Evolutionary conservation across 1,140 invertebrate species (phyloP), one percentile per base, ranked within the genome.

Genomic region (Sycophila sp.): DNA sequence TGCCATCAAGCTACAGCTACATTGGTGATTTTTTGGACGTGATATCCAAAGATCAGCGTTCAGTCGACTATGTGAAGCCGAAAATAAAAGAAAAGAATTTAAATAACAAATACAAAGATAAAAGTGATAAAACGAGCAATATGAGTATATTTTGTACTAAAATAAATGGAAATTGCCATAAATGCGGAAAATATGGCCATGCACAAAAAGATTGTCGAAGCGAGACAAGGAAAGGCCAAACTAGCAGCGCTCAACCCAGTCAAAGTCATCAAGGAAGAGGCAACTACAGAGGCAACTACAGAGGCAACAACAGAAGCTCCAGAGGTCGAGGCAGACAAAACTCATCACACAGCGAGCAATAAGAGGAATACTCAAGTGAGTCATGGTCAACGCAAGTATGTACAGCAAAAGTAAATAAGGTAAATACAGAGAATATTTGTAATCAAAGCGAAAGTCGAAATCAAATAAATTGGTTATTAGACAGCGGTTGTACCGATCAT

Each of bases 401-500:
- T n/a, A n/a, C n/a, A n/a, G n/a, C n/a, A n/a, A n/a, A n/a, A n/a
- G n/a, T n/a, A n/a, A 49, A 22, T 24, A 4, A 22, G 13, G 47
- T 49, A 49, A 49, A 49, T 24, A 24, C 4, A 49, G 13, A 22
- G 4, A 6, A 24, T 6, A 24, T 19, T n/a, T 5, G 13, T 49
- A 22, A 13, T 49, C 4, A 19, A 49, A 49, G 5, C 4, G 38
- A 56, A 56, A 58, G 58, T 59, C 47, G 55, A 59, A 68, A 71
- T 24, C 49, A 67, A 42, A 26, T 75, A 11, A 40, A 69, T 22
- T 75, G 74, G 74, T 6, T 75, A n/a, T 69, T 75, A 55, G 72
- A 75, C 51, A 75, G 74, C 47, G 72, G 74, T 3, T 75, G 72
- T 62, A 62, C 69, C n/a, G n/a, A n/a, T n/a, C n/a, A 72, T 34